A percentile compares a stretch with the other conserved stretches of the same genome.
phyloP scores from a whole-genome alignment of 2,797 vertebrate genomes.

The Diceros bicornis region DNA sequence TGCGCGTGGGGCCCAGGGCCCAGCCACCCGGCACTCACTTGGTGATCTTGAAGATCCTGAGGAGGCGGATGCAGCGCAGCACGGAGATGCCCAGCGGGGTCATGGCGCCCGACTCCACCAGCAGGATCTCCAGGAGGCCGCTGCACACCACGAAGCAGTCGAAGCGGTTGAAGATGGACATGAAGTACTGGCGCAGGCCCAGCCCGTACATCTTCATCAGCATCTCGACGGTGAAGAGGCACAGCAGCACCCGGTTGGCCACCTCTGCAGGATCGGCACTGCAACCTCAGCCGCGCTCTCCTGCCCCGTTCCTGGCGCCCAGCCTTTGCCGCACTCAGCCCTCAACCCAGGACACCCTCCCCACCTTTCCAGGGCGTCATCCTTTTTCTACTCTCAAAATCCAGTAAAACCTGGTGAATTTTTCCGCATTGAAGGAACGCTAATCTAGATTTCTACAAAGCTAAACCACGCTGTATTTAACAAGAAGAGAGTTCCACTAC shows the following conservation, averaged over 20 bases:
- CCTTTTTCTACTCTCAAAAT: too few relatives aligned
- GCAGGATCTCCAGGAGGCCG: slow-evolving; percentile 95
- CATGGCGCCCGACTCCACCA: slow-evolving; percentile 93
- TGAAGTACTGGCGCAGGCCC: slow-evolving; percentile 96
- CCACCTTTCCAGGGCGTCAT: accelerated
- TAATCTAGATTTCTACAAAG: neutral
- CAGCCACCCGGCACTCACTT: slow-evolving; percentile 89
- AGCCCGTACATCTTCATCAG: slow-evolving; percentile 98
- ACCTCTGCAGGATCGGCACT: slow-evolving; percentile 89
- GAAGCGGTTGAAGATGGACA: slow-evolving; percentile 99
- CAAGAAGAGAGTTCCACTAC: neutral
- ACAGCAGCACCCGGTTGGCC: slow-evolving; percentile 94
- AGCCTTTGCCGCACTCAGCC: neutral
- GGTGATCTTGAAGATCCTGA: slow-evolving; percentile 97
- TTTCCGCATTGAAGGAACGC: neutral
- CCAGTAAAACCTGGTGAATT: neutral
- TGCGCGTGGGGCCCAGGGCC: too few relatives aligned
- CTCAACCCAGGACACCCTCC: accelerated
- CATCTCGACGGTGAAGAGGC: slow-evolving; percentile 96
- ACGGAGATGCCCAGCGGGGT: slow-evolving; percentile 97
- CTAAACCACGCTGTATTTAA: neutral
- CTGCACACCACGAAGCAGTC: slow-evolving; percentile 98
- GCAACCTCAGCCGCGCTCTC: accelerated
- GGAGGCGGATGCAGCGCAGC: slow-evolving; percentile 97
- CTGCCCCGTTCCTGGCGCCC: accelerated